Conservation (phyloP, 2,113 vertebrate species). For the Axis porcinus region DNA sequence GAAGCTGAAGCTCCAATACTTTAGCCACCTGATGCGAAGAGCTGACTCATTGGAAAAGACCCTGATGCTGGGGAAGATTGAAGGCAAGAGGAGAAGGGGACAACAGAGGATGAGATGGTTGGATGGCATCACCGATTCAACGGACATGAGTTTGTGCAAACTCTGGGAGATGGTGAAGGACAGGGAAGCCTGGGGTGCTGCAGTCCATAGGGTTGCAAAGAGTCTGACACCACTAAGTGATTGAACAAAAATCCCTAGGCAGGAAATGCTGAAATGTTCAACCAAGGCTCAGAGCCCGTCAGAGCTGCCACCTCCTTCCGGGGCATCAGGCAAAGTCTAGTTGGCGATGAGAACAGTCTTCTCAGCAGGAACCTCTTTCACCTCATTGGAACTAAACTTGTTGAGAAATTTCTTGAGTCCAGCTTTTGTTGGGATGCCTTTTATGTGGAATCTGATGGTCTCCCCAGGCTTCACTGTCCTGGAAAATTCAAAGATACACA, state of each 20-base stretch:
- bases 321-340: conserved; percentile 8
- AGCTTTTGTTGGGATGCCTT: conserved; percentile 23
- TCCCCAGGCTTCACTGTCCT: conserved; percentile 71
- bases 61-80: neutral
- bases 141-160: neutral
- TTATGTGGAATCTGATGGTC: conserved; percentile 74
- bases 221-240: neutral
- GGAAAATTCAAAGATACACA: neutral
- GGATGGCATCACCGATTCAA: neutral
- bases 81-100: neutral
- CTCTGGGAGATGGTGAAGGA: neutral
- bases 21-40: neutral
- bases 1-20: neutral
- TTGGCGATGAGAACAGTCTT: conserved; percentile 58
- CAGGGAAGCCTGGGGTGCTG: neutral
- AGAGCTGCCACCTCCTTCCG: neutral
- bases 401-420: conserved; percentile 73
- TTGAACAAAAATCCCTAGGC: neutral
- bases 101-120: neutral
- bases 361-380: conserved; percentile 76
- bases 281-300: neutral
- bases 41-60: neutral
- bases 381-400: conserved; percentile 70
- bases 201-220: neutral
- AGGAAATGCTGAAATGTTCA: neutral